Evolutionary conservation across 1,140 invertebrate genomes (phyloP), one percentile per base, ranked within the genome.

Genomic region (Tetramorium parvispinum): DNA sequence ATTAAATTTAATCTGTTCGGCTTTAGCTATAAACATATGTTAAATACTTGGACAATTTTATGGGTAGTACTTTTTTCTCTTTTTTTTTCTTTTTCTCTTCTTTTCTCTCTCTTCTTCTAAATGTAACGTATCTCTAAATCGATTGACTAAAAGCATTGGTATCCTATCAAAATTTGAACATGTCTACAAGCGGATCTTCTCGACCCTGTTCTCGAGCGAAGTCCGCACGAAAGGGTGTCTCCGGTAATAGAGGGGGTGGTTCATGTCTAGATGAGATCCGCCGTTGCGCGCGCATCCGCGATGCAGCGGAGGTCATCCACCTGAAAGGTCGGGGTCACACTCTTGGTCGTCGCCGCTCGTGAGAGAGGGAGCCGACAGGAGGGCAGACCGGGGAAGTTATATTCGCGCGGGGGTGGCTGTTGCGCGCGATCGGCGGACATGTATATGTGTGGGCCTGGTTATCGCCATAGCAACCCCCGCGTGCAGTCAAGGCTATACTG

Each of bases 241-340:
- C 27, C 53, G 21, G n/a, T 2, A 37, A 66, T 21, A 63, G 51
- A 73, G 66, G 87, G 53, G 73, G 73, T 77, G 53, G 51, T 53
- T 65, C 82, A 27, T 70, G 89, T 89, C 88, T 88, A 87, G 89
- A 88, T 88, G 91, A 88, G 90, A 61, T 82, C 70, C 85, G 86
- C 59, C 55, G 85, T 68, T 92, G 86, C 93, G 93, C 92, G 92
- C 92, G 93, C 93, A 93, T 91, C 87, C 63, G 27, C 91, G 93
- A 88, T 95, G 94, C 94, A 95, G 94, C 95, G 94, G 95, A 95
- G 95, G 95, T 95, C 94, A 95, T 95, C 94, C 93, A 95, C 95
- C 94, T 95, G 94, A 94, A 95, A 95, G 94, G 95, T 95, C 94
- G 94, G 95, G 95, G 95, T 95, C 94, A 94, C 91, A 93, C 92